phyloP scores from a whole-genome alignment of 2,888 invertebrate genomes.

The Neoscelio sp. region DNA sequence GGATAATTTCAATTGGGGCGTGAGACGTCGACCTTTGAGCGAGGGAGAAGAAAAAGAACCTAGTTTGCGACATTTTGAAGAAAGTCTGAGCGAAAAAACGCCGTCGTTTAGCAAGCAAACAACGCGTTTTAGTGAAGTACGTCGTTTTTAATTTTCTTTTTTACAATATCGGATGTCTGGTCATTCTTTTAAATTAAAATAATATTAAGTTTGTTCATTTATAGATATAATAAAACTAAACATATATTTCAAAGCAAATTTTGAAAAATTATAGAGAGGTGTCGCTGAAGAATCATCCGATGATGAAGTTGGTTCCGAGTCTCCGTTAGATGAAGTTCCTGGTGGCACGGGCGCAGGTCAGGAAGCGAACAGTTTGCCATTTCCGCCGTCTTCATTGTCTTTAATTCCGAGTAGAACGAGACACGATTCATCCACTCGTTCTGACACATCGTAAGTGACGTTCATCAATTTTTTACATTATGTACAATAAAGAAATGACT shows the following conservation, averaged over 20 bases:
- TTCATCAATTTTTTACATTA: neutral
- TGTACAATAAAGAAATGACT: too few species aligned
- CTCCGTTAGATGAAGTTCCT: slow-evolving; percentile 89
- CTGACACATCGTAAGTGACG: slow-evolving; percentile 87
- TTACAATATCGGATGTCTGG: neutral
- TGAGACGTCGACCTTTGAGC: slow-evolving; percentile 92
- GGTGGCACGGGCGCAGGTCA: slow-evolving; percentile 85
- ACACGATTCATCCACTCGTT: slow-evolving; percentile 87
- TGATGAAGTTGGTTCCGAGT: slow-evolving; percentile 92
- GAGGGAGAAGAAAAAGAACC: slow-evolving; percentile 89
- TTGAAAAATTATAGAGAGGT: slow-evolving; percentile 83
- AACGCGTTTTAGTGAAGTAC: slow-evolving; percentile 79
- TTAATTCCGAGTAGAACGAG: slow-evolving; percentile 86
- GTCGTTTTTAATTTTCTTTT: slow-evolving; percentile 3
- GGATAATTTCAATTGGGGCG: slow-evolving; percentile 98
- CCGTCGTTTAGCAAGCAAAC: slow-evolving; percentile 86
- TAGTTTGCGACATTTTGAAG: slow-evolving; percentile 85
- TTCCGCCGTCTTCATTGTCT: slow-evolving; percentile 87
- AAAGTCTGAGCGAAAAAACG: slow-evolving; percentile 89
- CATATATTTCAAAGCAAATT: neutral
- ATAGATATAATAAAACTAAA: neutral
- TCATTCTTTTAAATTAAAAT: slow-evolving; percentile 8
- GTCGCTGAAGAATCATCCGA: slow-evolving; percentile 92
- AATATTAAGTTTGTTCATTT: slow-evolving; percentile 4
- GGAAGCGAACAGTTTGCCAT: slow-evolving; percentile 81